Conservation (phyloP, 2,888 invertebrate species). For the Drymonia ruficornis region DNA sequence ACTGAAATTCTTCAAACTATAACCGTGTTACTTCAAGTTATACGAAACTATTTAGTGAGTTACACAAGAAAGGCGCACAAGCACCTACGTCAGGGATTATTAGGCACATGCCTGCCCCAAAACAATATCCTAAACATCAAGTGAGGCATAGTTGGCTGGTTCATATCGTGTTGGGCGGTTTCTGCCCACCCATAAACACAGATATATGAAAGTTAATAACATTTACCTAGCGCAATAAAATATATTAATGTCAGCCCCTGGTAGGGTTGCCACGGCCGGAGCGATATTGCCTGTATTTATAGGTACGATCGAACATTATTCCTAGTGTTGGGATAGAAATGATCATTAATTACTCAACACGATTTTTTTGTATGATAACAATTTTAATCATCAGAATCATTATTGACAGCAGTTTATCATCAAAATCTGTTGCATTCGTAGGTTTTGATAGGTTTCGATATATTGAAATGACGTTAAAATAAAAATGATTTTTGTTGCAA, state of each 20-base stretch:
- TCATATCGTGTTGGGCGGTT: conserved; percentile 31
- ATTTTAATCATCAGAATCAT: too few relatives aligned
- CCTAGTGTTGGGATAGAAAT: conserved; percentile 1
- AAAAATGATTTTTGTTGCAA: too few relatives aligned
- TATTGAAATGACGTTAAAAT: too few relatives aligned
- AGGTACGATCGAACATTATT: conserved; percentile 36
- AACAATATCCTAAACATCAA: conserved; percentile 39
- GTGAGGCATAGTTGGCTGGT: conserved; percentile 27
- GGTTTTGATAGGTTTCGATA: too few relatives aligned
- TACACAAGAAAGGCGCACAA: conserved; percentile 19
- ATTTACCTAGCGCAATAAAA: conserved; percentile 61
- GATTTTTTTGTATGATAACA: too few relatives aligned
- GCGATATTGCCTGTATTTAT: conserved; percentile 38
- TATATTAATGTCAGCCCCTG: conserved; percentile 62
- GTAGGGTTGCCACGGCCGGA: conserved; percentile 36
- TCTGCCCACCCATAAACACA: conserved; percentile 48
- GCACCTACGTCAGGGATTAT: conserved; percentile 21
- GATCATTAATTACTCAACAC: too few relatives aligned
- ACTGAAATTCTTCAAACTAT: conserved; percentile 6
- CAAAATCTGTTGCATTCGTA: too few relatives aligned
- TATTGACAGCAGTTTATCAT: too few relatives aligned
- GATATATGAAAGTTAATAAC: conserved; percentile 65
- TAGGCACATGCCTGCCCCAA: conserved; percentile 31
- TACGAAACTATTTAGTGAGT: conserved; percentile 24
- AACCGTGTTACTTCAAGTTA: conserved; percentile 16